Percentiles rank a stretch among this genome's conserved stretches.
phyloP scores from a whole-genome alignment of 1,140 invertebrate species.

The Drosophila watanabei region DNA sequence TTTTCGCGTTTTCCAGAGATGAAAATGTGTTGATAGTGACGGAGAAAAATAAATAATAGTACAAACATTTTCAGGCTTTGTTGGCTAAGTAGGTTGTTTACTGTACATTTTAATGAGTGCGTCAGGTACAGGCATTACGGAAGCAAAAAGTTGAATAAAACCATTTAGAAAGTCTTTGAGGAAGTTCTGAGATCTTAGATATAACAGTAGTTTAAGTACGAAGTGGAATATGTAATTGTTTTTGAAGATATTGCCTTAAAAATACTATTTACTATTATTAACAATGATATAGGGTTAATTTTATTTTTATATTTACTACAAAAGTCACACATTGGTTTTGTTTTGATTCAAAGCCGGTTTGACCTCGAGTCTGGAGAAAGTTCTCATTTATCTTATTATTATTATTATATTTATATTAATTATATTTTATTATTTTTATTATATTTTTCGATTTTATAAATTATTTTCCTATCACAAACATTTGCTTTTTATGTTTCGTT shows the following conservation, averaged over 20 bases:
- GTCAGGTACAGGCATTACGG: slow-evolving; percentile 7
- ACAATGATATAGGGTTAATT: not conserved
- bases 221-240: not conserved
- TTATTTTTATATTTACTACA: not conserved
- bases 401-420: no score
- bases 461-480: not conserved
- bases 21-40: slow-evolving; percentile 58
- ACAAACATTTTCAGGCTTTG: slow-evolving; percentile 28
- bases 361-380: no score
- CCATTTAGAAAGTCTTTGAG: not conserved
- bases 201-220: no score
- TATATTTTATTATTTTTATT: not conserved
- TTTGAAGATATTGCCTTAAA: no score
- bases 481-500: not conserved
- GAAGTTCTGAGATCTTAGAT: not conserved
- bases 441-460: not conserved
- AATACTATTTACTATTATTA: not conserved
- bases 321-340: no score
- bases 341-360: no score
- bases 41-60: not conserved
- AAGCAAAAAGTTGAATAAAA: not conserved
- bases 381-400: no score
- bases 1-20: slow-evolving; percentile 40
- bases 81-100: slow-evolving; percentile 49
- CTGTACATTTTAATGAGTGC: slow-evolving; percentile 6